Conservation (phyloP, 2,797 vertebrate genomes). For the Phaenicophaeus curvirostris region DNA sequence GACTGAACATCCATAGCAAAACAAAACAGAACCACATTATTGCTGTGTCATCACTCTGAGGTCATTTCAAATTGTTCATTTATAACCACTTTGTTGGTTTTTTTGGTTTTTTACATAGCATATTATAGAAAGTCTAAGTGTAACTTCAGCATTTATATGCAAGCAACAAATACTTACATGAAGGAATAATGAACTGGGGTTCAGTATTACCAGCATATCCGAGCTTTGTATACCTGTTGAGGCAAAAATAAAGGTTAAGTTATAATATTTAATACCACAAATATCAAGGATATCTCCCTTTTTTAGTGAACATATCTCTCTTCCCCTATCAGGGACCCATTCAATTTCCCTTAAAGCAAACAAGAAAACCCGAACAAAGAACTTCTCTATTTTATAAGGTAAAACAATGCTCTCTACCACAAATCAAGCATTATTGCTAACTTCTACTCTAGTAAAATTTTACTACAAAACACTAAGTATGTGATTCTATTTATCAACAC, state of each 20-base stretch:
- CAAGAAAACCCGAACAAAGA: not conserved
- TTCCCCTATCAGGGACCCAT: not conserved
- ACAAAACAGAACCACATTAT: not conserved
- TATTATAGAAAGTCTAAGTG: not conserved
- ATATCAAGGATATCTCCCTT: not conserved
- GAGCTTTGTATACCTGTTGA: constrained; percentile 93
- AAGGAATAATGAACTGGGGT: constrained; percentile 98
- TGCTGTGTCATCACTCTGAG: not conserved
- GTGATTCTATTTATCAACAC: not conserved
- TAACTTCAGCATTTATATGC: not conserved
- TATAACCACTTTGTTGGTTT: not conserved
- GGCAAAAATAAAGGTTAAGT: not conserved
- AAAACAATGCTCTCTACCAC: not conserved
- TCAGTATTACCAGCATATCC: constrained; percentile 98
- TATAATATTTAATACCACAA: not conserved
- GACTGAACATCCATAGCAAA: not conserved
- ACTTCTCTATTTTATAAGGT: not conserved
- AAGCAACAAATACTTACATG: constrained; percentile 86
- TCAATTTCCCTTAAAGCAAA: not conserved
- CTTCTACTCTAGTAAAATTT: not conserved
- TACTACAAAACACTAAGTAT: not conserved
- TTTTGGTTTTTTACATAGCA: not conserved
- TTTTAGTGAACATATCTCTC: not conserved
- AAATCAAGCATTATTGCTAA: not conserved
- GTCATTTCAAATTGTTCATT: not conserved